Percentiles rank a stretch among this genome's conserved stretches.
Evolutionary conservation across 2,797 vertebrate genomes (phyloP).

Genomic region (Gephyroberyx darwinii): DNA sequence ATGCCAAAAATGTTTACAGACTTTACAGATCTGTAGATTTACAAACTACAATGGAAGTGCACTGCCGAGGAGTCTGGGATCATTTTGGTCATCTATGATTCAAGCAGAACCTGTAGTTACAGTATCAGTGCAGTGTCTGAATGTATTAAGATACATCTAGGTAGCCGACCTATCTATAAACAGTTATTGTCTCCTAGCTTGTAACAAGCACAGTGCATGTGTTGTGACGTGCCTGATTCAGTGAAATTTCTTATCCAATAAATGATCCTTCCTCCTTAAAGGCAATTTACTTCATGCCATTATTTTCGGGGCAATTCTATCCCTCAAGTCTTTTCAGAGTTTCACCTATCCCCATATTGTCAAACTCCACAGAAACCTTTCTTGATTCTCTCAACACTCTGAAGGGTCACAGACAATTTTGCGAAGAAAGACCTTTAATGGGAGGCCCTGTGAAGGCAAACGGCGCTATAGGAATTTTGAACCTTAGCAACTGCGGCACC

Average conservation of each 20-base stretch:
- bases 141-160: background rate
- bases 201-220: no score
- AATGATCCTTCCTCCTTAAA: conserved; percentile 3
- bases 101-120: background rate
- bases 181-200: background rate
- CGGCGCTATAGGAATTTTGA: conserved; percentile 33
- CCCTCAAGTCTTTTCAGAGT: conserved; percentile 20
- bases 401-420: conserved; percentile 38
- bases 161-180: background rate
- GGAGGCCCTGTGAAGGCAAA: conserved; percentile 51
- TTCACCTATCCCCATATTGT: conserved; percentile 6
- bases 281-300: background rate
- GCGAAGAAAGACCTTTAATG: conserved; percentile 44
- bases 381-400: background rate
- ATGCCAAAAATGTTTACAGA: conserved; percentile 15
- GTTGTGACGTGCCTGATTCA: background rate
- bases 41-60: background rate
- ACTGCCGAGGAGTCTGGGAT: background rate
- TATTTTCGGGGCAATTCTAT: conserved; percentile 48
- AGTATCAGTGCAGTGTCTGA: conserved; percentile 2
- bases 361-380: conserved; percentile 23
- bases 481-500: conserved; percentile 20
- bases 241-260: background rate
- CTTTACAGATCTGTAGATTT: background rate
- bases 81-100: background rate